Percentiles rank a stretch among this genome's conserved stretches.
phyloP scores from a whole-genome alignment of 2,888 invertebrate species.

The Agonopterix arenella region DNA sequence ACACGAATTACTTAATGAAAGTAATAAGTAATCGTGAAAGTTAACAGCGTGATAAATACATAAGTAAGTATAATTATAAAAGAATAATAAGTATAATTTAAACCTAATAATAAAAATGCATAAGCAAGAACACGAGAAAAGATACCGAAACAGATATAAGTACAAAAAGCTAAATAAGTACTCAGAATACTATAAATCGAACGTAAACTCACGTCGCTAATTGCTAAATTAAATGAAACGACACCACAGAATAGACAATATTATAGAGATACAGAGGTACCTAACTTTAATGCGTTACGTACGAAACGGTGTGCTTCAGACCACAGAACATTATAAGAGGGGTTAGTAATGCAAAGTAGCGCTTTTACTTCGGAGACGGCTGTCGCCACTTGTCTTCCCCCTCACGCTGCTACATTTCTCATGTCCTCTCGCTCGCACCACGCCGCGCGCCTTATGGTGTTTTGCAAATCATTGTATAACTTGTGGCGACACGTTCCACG shows the following conservation, averaged over 20 bases:
- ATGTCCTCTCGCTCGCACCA: too few relatives aligned
- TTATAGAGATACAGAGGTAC: not conserved
- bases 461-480: too few relatives aligned
- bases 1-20: slow-evolving; percentile 52
- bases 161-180: slow-evolving; percentile 22
- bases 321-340: too few relatives aligned
- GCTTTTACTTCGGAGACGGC: too few relatives aligned
- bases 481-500: too few relatives aligned
- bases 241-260: not conserved
- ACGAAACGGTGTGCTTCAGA: too few relatives aligned
- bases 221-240: slow-evolving; percentile 37
- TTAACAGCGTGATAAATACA: slow-evolving; percentile 33
- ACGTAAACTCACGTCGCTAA: slow-evolving; percentile 52
- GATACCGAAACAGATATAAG: slow-evolving; percentile 31
- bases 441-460: too few relatives aligned
- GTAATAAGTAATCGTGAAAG: slow-evolving; percentile 48
- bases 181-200: too few relatives aligned
- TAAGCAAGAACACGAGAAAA: slow-evolving; percentile 47
- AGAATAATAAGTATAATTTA: slow-evolving; percentile 15
- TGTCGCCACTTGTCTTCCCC: too few relatives aligned
- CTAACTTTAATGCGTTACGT: slow-evolving; percentile 3
- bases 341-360: too few relatives aligned
- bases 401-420: too few relatives aligned
- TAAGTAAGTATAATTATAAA: slow-evolving; percentile 14
- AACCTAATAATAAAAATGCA: slow-evolving; percentile 35